Percentiles rank a stretch among this genome's conserved stretches.
Conservation (phyloP, 1,140 invertebrate genomes). For the Colletes latitarsis region DNA sequence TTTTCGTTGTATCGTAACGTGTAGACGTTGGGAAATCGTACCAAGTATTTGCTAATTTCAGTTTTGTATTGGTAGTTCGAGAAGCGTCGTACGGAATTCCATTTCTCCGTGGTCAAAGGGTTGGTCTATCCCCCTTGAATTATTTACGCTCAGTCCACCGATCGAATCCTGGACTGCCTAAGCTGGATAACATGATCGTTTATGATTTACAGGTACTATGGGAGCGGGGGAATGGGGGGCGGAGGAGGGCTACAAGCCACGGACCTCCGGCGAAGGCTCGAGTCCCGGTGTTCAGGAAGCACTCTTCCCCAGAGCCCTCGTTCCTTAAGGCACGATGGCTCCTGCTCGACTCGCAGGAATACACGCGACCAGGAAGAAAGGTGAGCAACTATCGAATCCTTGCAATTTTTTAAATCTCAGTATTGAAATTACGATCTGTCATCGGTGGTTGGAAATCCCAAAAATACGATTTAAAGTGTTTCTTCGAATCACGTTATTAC, state of each 20-base stretch:
- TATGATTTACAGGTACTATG: slow-evolving; percentile 78
- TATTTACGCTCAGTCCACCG: not conserved
- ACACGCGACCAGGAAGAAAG: slow-evolving; percentile 53
- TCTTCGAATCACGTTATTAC: too few species aligned
- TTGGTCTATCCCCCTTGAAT: not conserved
- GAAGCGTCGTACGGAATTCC: too few species aligned
- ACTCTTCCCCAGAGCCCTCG: slow-evolving; percentile 53
- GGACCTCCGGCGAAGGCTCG: slow-evolving; percentile 78
- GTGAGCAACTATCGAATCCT: slow-evolving; percentile 27
- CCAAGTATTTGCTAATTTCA: too few species aligned
- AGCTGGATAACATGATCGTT: slow-evolving; percentile 10
- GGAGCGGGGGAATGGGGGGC: slow-evolving; percentile 81
- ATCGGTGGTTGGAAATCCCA: too few species aligned
- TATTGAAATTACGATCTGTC: too few species aligned
- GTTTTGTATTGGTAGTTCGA: too few species aligned
- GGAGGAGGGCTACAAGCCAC: slow-evolving; percentile 81
- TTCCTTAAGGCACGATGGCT: slow-evolving; percentile 55
- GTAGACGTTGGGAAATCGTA: too few species aligned
- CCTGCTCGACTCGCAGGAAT: slow-evolving; percentile 11
- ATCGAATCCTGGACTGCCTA: not conserved
- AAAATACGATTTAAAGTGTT: too few species aligned
- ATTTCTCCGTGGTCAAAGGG: too few species aligned
- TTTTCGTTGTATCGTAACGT: too few species aligned
- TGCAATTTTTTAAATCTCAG: too few species aligned
- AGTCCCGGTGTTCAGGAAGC: slow-evolving; percentile 65